Percentiles rank a stretch among this genome's conserved stretches.
phyloP scores from a whole-genome alignment of 2,888 invertebrate genomes.

The Sycophila texana region DNA sequence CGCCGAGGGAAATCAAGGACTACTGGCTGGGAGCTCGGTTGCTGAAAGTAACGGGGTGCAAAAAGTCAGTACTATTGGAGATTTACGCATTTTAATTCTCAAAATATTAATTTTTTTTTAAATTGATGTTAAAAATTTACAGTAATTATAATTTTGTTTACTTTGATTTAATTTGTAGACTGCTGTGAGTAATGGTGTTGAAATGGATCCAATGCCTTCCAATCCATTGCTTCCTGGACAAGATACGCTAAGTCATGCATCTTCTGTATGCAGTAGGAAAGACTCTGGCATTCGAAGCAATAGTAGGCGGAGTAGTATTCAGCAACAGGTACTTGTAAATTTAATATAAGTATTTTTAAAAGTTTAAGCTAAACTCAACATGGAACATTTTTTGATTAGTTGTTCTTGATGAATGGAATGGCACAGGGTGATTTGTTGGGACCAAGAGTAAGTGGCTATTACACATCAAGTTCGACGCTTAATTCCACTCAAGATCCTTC shows the following conservation, averaged over 20 bases:
- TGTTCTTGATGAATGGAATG: conserved; percentile 79
- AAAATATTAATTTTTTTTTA: too few relatives aligned
- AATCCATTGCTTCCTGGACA: conserved; percentile 72
- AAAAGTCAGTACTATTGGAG: conserved; percentile 28
- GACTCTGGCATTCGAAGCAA: conserved; percentile 92
- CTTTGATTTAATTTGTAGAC: conserved; percentile 59
- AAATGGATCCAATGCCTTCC: conserved; percentile 73
- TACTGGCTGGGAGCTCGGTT: conserved; percentile 24
- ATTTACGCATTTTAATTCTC: background rate
- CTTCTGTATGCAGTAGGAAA: conserved; percentile 88
- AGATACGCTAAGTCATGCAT: conserved; percentile 84
- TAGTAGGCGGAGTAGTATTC: conserved; percentile 89
- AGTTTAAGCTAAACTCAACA: background rate
- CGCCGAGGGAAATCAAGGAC: conserved; percentile 43
- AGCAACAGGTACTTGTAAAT: conserved; percentile 82
- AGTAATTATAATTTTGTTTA: conserved; percentile 2
- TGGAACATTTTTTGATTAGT: conserved; percentile 71
- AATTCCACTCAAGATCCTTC: conserved; percentile 74
- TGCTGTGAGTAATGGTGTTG: conserved; percentile 66
- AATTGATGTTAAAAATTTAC: background rate
- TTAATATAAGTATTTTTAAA: background rate
- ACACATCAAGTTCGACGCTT: conserved; percentile 87
- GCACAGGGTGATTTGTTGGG: conserved; percentile 85
- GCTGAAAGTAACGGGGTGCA: conserved; percentile 43
- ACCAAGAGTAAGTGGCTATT: conserved; percentile 91